phyloP scores from a whole-genome alignment of 23 tunicate species.

The Corella eumyota region DNA sequence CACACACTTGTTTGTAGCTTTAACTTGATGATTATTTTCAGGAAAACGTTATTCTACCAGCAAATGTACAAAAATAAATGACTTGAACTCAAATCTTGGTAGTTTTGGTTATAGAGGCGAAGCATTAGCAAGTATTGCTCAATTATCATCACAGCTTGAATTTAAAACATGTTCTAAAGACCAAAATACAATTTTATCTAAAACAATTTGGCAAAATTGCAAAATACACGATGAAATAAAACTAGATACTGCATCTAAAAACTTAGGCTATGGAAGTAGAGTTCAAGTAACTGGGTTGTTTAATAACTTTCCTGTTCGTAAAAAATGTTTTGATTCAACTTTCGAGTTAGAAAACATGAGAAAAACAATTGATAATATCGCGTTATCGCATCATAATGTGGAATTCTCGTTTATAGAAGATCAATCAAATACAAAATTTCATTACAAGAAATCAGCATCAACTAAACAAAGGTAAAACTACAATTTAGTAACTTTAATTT shows the following conservation, averaged over 20 bases:
- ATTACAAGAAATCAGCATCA: too few relatives aligned
- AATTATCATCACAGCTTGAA: constrained; percentile 18
- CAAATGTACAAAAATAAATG: constrained; percentile 18
- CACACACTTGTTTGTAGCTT: too few relatives aligned
- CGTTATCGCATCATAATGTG: constrained; percentile 18
- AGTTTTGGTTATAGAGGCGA: constrained; percentile 66
- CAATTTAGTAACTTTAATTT: too few relatives aligned
- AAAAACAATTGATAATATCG: constrained; percentile 7
- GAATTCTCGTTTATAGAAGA: constrained; percentile 12
- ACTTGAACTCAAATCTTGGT: constrained; percentile 17
- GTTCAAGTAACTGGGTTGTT: constrained; percentile 23
- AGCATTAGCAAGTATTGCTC: constrained; percentile 56
- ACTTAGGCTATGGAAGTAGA: constrained; percentile 14
- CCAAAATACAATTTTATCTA: background rate
- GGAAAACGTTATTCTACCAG: constrained; percentile 38
- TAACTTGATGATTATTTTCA: too few relatives aligned
- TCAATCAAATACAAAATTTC: too few relatives aligned
- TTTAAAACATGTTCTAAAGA: constrained; percentile 12
- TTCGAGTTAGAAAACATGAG: constrained; percentile 12
- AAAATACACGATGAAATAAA: background rate
- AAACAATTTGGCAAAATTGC: constrained; percentile 8
- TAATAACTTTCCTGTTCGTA: constrained; percentile 11
- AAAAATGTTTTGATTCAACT: constrained; percentile 2
- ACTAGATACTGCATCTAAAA: background rate
- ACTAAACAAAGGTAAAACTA: too few relatives aligned